phyloP scores from a whole-genome alignment of 2,797 vertebrate genomes.

The Euthynnus affinis region DNA sequence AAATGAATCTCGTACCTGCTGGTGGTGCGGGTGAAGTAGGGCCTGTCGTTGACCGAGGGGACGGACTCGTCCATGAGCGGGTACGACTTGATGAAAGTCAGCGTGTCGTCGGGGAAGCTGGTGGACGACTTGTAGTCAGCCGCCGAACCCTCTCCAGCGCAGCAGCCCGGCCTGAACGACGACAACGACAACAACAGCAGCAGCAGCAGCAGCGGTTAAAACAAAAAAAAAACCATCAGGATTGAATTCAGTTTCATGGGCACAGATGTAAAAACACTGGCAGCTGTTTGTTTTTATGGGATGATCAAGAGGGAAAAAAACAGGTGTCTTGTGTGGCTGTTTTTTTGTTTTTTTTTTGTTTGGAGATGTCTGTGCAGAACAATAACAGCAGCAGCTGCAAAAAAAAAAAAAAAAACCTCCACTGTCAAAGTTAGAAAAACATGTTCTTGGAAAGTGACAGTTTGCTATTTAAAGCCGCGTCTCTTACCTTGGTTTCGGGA shows the following conservation, averaged over 20 bases:
- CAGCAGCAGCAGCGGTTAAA: too few relatives aligned
- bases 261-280: conserved; percentile 56
- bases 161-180: conserved; percentile 90
- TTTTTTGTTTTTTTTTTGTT: conserved; percentile 15
- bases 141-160: conserved; percentile 89
- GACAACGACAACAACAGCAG: too few relatives aligned
- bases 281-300: conserved; percentile 63
- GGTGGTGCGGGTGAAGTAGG: conserved; percentile 92
- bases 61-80: conserved; percentile 94
- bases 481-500: conserved; percentile 92
- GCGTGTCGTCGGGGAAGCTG: conserved; percentile 92
- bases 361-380: conserved; percentile 47
- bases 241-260: conserved; percentile 22
- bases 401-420: background rate
- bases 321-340: conserved; percentile 57
- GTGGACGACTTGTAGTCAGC: conserved; percentile 87
- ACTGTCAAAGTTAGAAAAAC: conserved; percentile 33
- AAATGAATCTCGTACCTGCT: conserved; percentile 85
- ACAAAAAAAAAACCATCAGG: background rate
- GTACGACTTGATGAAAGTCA: conserved; percentile 95
- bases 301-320: conserved; percentile 40
- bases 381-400: conserved; percentile 59
- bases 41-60: conserved; percentile 87
- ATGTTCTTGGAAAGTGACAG: conserved; percentile 45
- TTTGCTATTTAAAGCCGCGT: conserved; percentile 33